These are phyloP conservation scores for Sebastes kiyomatsui DNA, from an alignment of 2,797 vertebrate genomes.

Conservation along the genomic window DNA sequence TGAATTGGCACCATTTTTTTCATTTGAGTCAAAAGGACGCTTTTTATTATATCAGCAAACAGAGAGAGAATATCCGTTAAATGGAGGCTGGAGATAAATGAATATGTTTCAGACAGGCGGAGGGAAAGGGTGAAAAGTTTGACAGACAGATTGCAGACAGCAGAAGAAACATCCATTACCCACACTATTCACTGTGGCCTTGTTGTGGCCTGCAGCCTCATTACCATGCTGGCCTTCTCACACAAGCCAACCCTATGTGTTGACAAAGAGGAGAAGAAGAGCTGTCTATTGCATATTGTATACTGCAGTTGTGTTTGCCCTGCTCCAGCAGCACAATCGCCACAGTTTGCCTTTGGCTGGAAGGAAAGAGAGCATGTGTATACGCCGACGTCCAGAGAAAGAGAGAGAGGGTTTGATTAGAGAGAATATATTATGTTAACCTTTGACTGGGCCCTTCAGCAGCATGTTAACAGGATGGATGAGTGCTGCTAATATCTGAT, in stretches of 20 bases:
- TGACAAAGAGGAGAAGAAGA: constrained; percentile 14
- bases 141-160: background rate
- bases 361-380: background rate
- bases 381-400: background rate
- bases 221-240: constrained; percentile 20
- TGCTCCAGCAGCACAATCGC: constrained; percentile 5
- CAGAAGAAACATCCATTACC: constrained; percentile 28
- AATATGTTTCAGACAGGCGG: constrained; percentile 2
- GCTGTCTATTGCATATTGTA: constrained; percentile 3
- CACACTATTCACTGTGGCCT: constrained; percentile 23
- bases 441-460: background rate
- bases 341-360: background rate
- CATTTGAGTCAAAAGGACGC: constrained; percentile 42
- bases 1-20: constrained; percentile 31
- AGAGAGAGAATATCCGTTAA: constrained; percentile 26
- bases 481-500: background rate
- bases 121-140: background rate
- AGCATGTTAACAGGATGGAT: constrained; percentile 13
- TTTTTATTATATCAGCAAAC: constrained; percentile 22
- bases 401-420: background rate
- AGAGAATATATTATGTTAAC: constrained; percentile 1
- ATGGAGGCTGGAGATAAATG: constrained; percentile 13
- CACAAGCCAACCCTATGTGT: constrained; percentile 3
- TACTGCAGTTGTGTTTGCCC: background rate
- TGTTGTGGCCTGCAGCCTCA: constrained; percentile 21